Evolutionary conservation across 1,140 invertebrate species (phyloP).

Genomic region (Drosophila ananassae): DNA sequence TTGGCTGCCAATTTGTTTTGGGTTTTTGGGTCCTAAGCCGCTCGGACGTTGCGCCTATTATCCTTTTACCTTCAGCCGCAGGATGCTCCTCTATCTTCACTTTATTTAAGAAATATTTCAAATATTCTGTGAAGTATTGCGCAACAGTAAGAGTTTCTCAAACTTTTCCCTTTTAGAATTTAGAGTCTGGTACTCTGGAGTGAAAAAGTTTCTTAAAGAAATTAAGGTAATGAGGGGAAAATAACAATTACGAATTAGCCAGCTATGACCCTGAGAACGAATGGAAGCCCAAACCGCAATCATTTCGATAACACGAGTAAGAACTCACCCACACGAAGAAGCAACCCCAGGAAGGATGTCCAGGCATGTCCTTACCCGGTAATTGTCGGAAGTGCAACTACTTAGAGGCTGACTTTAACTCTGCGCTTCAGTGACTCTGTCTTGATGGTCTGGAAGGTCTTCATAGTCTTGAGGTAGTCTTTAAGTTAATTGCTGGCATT

Average conservation of each 20-base stretch:
- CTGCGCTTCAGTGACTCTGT: constrained; percentile 50
- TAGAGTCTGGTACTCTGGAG: not conserved
- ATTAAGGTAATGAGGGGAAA: constrained; percentile 19
- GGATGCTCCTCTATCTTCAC: not conserved
- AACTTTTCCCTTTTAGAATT: not conserved
- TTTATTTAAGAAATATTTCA: not conserved
- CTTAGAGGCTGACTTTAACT: constrained; percentile 55
- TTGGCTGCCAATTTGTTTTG: constrained; percentile 6
- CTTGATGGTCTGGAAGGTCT: too few species aligned
- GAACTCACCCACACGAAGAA: constrained; percentile 36
- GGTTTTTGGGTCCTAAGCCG: constrained; percentile 18
- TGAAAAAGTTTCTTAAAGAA: not conserved
- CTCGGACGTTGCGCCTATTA: constrained; percentile 54
- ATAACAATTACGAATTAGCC: constrained; percentile 28
- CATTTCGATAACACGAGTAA: constrained; percentile 53
- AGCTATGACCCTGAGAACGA: constrained; percentile 77
- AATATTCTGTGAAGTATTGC: not conserved
- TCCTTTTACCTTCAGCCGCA: constrained; percentile 58
- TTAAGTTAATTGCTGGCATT: constrained; percentile 72
- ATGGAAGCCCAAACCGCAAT: constrained; percentile 58
- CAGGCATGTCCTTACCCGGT: constrained; percentile 20
- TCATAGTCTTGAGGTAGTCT: constrained; percentile 20
- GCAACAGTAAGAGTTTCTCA: not conserved
- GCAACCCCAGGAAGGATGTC: constrained; percentile 2
- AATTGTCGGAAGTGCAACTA: constrained; percentile 77